Evolutionary conservation across 2,888 invertebrate species (phyloP), one percentile per base, ranked within the genome.

Genomic region (Thyatira batis): DNA sequence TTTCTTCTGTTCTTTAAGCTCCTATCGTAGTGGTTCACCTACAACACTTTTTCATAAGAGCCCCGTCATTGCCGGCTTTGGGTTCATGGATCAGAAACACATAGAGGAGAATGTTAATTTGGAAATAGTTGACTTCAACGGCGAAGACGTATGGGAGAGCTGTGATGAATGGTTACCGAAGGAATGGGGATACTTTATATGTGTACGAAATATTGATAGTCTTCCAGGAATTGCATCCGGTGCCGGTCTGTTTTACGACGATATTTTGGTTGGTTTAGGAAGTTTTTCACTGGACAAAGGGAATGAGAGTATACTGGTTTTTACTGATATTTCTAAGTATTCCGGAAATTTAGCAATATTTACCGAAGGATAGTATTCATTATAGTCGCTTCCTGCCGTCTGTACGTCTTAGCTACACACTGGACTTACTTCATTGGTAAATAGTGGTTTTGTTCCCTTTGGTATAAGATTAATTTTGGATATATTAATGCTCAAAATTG

Each of bases 101-200:
- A 2, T 51, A 46, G 23, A 28, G 45, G 13, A 49, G 33, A 11
- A 50, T 45, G 17, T 23, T 50, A 8, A 51, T 28, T 2, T 52
- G 43, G 20, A 57, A 9, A 33, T 20, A 23, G n/a, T 20, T 11
- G 28, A 45, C 13, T 9, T 23, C 3, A 4, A 28, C 1, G 20
- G n/a, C 0, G 49, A 50, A 3, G 17, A 25, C 1, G 27, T 50
- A 2, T 6, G 50, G 0, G 39, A 10, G 4, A 55, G 60, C 25
- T 63, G 63, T 17, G 60, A 63, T 2, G 56, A 60, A 49, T 63
- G 57, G 58, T 28, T 63, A 2, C 50, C 55, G 10, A 45, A 55
- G 4, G 51, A 53, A n/a, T 63, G 63, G 60, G 60, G 63, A 0
- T 33, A 49, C 6, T 60, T 57, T 27, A 45, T 60, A 8, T 63